phyloP scores from a whole-genome alignment of 2,888 invertebrate genomes.

The Apoda limacodes region DNA sequence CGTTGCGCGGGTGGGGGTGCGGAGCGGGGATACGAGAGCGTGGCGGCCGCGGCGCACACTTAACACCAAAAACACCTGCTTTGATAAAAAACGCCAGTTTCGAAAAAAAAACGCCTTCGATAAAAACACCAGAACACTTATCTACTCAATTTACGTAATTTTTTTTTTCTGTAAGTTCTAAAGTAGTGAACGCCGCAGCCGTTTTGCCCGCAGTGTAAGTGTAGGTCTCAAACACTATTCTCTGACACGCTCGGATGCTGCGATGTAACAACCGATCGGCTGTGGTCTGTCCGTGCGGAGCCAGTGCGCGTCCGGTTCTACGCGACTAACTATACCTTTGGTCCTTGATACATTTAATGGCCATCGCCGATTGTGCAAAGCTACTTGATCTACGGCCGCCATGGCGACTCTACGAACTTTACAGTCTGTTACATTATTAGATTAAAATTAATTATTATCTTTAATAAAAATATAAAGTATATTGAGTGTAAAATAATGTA shows the following conservation, averaged over 20 bases:
- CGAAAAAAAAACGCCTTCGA: too few species aligned
- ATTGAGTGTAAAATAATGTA: conserved; percentile 66
- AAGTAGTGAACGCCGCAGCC: conserved; percentile 14
- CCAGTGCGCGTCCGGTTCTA: conserved; percentile 68
- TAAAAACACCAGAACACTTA: too few species aligned
- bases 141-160: too few species aligned
- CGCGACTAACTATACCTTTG: conserved; percentile 69
- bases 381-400: conserved; percentile 69
- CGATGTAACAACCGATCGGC: conserved; percentile 50
- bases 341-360: conserved; percentile 67
- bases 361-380: conserved; percentile 69
- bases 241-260: conserved; percentile 54
- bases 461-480: conserved; percentile 66
- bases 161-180: background rate
- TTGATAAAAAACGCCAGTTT: too few species aligned
- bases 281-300: conserved; percentile 64
- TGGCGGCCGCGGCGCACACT: conserved; percentile 20
- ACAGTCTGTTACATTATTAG: conserved; percentile 70
- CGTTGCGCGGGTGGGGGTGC: conserved; percentile 42
- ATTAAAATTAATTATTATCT: conserved; percentile 70
- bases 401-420: conserved; percentile 69
- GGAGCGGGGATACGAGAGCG: conserved; percentile 29
- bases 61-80: too few species aligned
- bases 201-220: conserved; percentile 28
- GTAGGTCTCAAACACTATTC: conserved; percentile 39